Conservation (phyloP, 2,113 vertebrate species). For the Gopherus evgoodei region DNA sequence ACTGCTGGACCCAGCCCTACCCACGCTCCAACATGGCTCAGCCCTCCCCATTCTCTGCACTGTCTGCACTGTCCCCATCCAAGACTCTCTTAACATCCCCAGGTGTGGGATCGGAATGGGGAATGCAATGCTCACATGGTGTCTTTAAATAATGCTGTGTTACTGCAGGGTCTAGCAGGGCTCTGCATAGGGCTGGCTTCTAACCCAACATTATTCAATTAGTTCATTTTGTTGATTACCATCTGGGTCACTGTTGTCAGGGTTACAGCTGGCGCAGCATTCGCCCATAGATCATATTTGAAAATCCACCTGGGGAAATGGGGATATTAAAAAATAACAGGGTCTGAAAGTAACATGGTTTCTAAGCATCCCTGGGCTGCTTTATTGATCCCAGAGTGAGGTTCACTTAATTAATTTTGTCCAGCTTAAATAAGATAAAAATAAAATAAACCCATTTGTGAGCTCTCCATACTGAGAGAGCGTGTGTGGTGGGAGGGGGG, state of each 20-base stretch:
- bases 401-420: conserved; percentile 17
- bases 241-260: conserved; percentile 44
- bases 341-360: background rate
- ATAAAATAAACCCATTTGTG: accelerated
- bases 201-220: conserved; percentile 46
- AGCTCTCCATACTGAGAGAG: background rate
- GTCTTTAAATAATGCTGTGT: background rate
- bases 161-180: background rate
- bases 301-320: conserved; percentile 39
- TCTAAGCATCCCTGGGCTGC: conserved; percentile 13
- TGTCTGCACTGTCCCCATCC: background rate
- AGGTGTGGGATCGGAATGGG: background rate
- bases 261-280: conserved; percentile 31
- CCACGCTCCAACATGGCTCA: background rate
- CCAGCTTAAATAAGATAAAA: background rate
- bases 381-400: background rate
- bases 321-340: conserved; percentile 35
- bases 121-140: background rate
- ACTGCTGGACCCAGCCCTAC: background rate
- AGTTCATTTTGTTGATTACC: conserved; percentile 54
- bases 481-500: background rate
- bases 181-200: background rate
- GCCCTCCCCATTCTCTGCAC: background rate
- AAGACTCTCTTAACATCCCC: background rate
- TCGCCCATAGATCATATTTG: conserved; percentile 19